These are phyloP conservation scores for Neolamprologus brichardi DNA, from an alignment of 2,113 vertebrate genomes.

Conservation along the genomic window DNA sequence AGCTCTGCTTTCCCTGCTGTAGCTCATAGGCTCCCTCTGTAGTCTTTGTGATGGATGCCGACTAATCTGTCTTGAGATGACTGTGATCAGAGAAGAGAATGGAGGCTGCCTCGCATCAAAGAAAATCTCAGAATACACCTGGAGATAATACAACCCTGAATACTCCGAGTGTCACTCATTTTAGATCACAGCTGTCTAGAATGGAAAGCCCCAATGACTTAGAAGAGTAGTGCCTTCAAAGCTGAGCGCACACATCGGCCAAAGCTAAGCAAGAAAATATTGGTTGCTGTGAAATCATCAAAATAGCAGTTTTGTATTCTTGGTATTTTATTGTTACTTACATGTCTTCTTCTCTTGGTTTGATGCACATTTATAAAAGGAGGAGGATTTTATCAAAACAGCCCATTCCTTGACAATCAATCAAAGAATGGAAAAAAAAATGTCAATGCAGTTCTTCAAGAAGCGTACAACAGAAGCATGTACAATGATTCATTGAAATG, in stretches of 20 bases:
- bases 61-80: constrained; percentile 61
- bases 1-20: constrained; percentile 34
- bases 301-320: neutral
- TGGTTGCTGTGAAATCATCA: neutral
- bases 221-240: constrained; percentile 10
- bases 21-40: constrained; percentile 26
- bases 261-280: neutral
- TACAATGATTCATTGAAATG: neutral
- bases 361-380: neutral
- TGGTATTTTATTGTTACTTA: neutral
- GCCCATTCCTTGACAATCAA: neutral
- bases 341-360: neutral
- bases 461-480: neutral
- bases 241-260: constrained; percentile 1
- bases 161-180: constrained; percentile 39
- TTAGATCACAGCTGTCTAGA: constrained; percentile 39
- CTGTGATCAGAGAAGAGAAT: constrained; percentile 57
- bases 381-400: neutral
- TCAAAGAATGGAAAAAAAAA: neutral
- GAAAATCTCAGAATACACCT: constrained; percentile 58
- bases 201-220: constrained; percentile 23
- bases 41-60: constrained; percentile 56
- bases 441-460: neutral
- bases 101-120: constrained; percentile 55
- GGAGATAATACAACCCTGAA: constrained; percentile 49